Evolutionary conservation across 2,113 vertebrate genomes (phyloP), one percentile per base, ranked within the genome.

Genomic region (Orthonyx spaldingii): DNA sequence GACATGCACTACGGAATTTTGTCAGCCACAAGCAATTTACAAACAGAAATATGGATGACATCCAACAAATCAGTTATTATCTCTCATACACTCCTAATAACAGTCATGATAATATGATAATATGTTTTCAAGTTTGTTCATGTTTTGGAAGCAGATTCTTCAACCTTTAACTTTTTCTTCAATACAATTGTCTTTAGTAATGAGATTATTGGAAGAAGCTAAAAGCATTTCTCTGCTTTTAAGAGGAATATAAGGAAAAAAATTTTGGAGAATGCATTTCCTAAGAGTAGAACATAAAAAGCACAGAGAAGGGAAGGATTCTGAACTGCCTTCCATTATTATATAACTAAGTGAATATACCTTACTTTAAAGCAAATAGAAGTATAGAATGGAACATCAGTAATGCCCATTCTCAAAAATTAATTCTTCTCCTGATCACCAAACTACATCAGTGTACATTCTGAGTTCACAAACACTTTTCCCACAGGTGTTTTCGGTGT

Each of bases 381-480:
- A 61, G 7, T 33, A 21, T 4, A 47, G 28, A 91, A 94, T 18
- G 27, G 17, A 42, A 23, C 8, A 41, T 50, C 11, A 63, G 13
- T 35, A 63, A 50, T 35, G 3, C 4, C 5, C 84, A 12, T 30
- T n/a, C 28, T 68, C 39, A 64, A 15, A 94, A 50, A 46, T 41
- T 14, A 81, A 10, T 55, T 82, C 32, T 53, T 79, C 28, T 28
- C 1, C 5, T 65, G 53, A 69, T 21, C 13, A 21, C 18, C 59
- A 44, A 55, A n/a, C 3, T 1, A 2, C 0, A 0, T 28, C 15
- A 35, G 3, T 46, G 33, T 16, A 19, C 1, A 23, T 69, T 83
- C 30, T 72, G 59, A 65, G 12, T 35, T 87, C 41, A 30, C 30
- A 87, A 68, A 63, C 6, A 15, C 1, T 72, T 42, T 56, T 65